Conservation (phyloP, 1,140 invertebrate genomes). For the Nasonia longicornis region DNA sequence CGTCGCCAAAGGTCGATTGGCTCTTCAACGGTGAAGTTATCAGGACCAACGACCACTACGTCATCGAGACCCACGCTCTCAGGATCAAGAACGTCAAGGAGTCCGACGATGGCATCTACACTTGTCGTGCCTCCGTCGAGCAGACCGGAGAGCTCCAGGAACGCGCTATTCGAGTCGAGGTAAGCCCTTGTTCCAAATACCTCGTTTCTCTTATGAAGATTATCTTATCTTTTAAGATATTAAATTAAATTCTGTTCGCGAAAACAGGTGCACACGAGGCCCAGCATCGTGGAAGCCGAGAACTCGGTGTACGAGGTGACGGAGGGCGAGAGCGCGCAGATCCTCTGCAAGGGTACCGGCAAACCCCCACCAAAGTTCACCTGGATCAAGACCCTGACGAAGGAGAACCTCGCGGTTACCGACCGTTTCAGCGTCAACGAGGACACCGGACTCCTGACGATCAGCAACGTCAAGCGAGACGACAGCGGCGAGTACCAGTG, state of each 20-base stretch:
- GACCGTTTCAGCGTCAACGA: conserved; percentile 82
- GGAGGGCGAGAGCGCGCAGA: conserved; percentile 81
- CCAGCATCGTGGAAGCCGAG: conserved; percentile 74
- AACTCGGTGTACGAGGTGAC: conserved; percentile 74
- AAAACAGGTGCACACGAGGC: conserved; percentile 80
- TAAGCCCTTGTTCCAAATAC: conserved; percentile 56
- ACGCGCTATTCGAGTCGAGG: conserved; percentile 83
- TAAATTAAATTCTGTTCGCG: not conserved
- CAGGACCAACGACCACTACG: conserved; percentile 76
- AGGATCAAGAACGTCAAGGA: conserved; percentile 83
- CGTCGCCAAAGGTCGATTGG: conserved; percentile 87
- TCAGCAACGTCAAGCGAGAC: conserved; percentile 80
- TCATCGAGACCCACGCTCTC: conserved; percentile 81
- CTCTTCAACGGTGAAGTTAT: conserved; percentile 79
- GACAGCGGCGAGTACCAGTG: conserved; percentile 88
- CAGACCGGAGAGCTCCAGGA: conserved; percentile 82
- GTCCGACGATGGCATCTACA: conserved; percentile 87
- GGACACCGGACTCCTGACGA: conserved; percentile 77
- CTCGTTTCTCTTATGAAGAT: not conserved
- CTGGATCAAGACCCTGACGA: conserved; percentile 80
- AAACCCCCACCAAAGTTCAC: conserved; percentile 85
- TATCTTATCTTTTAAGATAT: not conserved
- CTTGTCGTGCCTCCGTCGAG: conserved; percentile 84
- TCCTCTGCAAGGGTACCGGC: conserved; percentile 82
- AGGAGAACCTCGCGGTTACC: conserved; percentile 76